Evolutionary conservation across 2,888 invertebrate species (phyloP).

Genomic region (Neuroscelio doddi): DNA sequence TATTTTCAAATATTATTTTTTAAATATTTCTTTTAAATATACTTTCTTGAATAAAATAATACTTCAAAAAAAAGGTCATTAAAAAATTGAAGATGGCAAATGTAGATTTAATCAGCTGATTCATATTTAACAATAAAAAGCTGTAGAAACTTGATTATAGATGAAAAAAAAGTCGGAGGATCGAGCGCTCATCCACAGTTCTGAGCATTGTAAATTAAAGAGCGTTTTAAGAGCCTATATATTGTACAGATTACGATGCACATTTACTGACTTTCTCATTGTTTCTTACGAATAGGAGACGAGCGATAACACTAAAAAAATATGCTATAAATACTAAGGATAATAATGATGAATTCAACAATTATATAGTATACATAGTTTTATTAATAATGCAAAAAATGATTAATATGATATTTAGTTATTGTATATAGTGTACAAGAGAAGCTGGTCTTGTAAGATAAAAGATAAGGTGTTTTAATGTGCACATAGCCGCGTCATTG

Average conservation of each 20-base stretch:
- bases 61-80: too few species aligned
- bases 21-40: too few species aligned
- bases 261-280: slow-evolving; percentile 62
- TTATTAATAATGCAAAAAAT: slow-evolving; percentile 65
- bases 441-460: slow-evolving; percentile 74
- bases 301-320: slow-evolving; percentile 49
- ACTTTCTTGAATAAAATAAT: too few species aligned
- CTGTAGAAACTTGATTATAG: too few species aligned
- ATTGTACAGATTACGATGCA: slow-evolving; percentile 63
- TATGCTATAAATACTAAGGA: slow-evolving; percentile 43
- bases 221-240: slow-evolving; percentile 67
- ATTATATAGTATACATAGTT: slow-evolving; percentile 57
- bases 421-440: slow-evolving; percentile 73
- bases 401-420: slow-evolving; percentile 68
- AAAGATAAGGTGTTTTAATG: slow-evolving; percentile 75
- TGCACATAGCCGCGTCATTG: slow-evolving; percentile 74
- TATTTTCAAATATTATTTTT: too few species aligned
- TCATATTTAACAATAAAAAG: too few species aligned
- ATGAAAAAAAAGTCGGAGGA: too few species aligned
- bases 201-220: slow-evolving; percentile 58
- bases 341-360: slow-evolving; percentile 61
- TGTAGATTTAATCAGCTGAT: too few species aligned
- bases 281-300: slow-evolving; percentile 52
- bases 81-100: too few species aligned
- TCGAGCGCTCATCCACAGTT: too few species aligned